These are phyloP conservation scores for Drosophila putrida DNA, from an alignment of 2,888 invertebrate species.

Conservation along the genomic window DNA sequence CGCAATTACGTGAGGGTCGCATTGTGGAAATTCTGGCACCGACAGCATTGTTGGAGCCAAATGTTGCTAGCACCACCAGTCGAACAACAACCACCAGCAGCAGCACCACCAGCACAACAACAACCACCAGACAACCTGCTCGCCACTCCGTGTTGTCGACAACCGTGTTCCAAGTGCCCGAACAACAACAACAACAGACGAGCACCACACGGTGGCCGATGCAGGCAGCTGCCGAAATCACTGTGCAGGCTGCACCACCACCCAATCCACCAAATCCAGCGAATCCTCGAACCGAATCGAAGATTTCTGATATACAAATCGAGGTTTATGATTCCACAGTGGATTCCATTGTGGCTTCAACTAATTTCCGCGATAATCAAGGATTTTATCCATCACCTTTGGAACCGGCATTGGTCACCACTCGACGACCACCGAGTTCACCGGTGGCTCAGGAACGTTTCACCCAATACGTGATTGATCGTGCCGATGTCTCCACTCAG, in stretches of 20 bases:
- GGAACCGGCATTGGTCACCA: constrained; percentile 52
- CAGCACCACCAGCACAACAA: constrained; percentile 7
- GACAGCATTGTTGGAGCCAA: constrained; percentile 63
- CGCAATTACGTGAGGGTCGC: constrained; percentile 72
- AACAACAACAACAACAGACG: constrained; percentile 57
- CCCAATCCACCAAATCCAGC: too few species aligned
- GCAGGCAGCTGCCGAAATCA: constrained; percentile 35
- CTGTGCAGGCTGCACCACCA: constrained; percentile 29
- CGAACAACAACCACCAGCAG: background rate
- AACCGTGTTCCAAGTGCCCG: constrained; percentile 79
- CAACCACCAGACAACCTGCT: constrained; percentile 19
- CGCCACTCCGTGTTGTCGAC: constrained; percentile 69
- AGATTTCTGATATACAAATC: constrained; percentile 84
- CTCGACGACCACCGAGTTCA: constrained; percentile 62
- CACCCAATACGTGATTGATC: constrained; percentile 83
- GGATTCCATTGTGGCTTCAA: constrained; percentile 83
- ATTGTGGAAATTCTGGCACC: constrained; percentile 83
- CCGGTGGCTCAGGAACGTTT: constrained; percentile 78
- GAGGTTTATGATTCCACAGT: constrained; percentile 84
- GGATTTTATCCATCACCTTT: constrained; percentile 52
- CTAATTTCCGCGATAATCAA: constrained; percentile 81
- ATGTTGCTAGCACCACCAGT: background rate
- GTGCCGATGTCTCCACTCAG: constrained; percentile 82
- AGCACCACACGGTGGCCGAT: constrained; percentile 67
- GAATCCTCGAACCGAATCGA: constrained; percentile 83